Percentiles rank a stretch among this genome's conserved stretches.
Evolutionary conservation across 2,113 vertebrate genomes (phyloP).

Genomic region (Rhabdomys dilectus): DNA sequence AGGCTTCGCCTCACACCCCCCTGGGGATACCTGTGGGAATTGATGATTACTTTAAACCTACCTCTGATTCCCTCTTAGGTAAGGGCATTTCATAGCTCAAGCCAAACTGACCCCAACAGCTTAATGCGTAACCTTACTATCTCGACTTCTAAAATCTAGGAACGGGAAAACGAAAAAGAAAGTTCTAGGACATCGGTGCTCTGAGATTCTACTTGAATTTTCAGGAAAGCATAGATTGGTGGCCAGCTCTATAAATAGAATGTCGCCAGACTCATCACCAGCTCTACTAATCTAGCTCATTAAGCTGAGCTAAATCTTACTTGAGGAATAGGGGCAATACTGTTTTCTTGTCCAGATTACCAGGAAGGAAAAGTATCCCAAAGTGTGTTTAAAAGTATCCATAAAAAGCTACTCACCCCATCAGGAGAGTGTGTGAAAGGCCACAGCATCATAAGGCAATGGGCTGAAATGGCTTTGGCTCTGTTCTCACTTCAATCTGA

Average conservation of each 20-base stretch:
- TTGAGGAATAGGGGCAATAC: neutral
- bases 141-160: neutral
- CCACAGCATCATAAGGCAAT: neutral
- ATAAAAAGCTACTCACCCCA: neutral
- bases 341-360: conserved; percentile 1
- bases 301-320: neutral
- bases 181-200: conserved; percentile 10
- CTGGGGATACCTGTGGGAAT: neutral
- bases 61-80: neutral
- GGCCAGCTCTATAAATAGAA: neutral
- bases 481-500: neutral
- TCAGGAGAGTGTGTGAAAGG: neutral
- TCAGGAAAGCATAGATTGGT: neutral
- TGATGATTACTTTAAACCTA: neutral
- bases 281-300: no score
- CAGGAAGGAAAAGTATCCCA: neutral
- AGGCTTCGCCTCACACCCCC: neutral
- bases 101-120: neutral
- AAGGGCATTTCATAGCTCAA: neutral
- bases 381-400: neutral
- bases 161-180: conserved; percentile 4
- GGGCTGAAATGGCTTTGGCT: neutral
- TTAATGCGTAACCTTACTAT: neutral
- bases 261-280: no score
- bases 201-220: neutral